phyloP scores from a whole-genome alignment of 2,797 vertebrate genomes.

The Melanotaenia boesemani region DNA sequence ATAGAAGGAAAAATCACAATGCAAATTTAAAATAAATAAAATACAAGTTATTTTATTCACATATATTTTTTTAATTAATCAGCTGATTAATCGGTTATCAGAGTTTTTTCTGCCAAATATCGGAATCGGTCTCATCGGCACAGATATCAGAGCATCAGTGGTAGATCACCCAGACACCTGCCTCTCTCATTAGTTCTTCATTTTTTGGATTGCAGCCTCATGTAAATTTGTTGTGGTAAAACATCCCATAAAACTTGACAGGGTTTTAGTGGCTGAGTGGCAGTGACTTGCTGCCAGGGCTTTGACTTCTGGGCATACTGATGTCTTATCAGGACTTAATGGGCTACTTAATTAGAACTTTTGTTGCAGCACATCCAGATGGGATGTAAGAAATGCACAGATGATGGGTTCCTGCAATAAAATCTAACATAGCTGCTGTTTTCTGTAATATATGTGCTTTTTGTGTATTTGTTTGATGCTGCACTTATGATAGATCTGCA shows the following conservation, averaged over 20 bases:
- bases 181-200: background rate
- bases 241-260: constrained; percentile 5
- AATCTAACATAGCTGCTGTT: background rate
- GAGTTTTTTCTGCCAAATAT: too few relatives aligned
- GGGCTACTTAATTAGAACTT: constrained; percentile 1
- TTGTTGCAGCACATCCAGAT: background rate
- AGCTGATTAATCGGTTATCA: too few relatives aligned
- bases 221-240: background rate
- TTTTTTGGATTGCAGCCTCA: background rate
- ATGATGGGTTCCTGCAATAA: constrained; percentile 3
- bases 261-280: background rate
- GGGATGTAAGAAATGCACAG: background rate
- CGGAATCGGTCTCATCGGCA: too few relatives aligned
- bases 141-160: background rate
- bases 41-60: too few relatives aligned
- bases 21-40: too few relatives aligned
- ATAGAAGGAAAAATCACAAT: too few relatives aligned
- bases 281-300: background rate
- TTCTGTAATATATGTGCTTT: background rate
- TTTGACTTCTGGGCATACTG: constrained; percentile 5
- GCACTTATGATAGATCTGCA: background rate
- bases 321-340: background rate
- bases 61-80: too few relatives aligned
- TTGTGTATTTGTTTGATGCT: background rate
- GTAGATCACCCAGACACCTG: background rate